Evolutionary conservation across 2,888 invertebrate species (phyloP).

Genomic region (Ormia ochracea): DNA sequence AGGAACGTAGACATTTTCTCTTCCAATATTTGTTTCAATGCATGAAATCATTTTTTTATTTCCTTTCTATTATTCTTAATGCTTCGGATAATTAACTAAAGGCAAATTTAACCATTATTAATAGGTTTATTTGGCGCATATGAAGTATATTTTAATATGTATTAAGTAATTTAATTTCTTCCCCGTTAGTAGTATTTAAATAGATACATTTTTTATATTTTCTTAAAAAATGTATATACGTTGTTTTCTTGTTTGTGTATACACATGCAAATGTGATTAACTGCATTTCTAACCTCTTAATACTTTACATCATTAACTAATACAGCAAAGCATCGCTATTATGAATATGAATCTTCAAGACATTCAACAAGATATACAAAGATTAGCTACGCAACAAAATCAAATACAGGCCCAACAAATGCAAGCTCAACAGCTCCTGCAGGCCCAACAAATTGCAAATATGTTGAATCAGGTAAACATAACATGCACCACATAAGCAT

Average conservation of each 20-base stretch:
- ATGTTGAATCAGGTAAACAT: slow-evolving; percentile 76
- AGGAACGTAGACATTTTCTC: no score
- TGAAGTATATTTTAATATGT: no score
- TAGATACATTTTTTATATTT: neutral
- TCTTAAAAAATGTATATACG: neutral
- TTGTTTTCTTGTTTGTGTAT: neutral
- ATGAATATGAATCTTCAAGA: slow-evolving; percentile 96
- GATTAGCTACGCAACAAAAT: slow-evolving; percentile 88
- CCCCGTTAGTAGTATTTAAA: no score
- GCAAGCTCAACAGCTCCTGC: slow-evolving; percentile 79
- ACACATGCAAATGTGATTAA: slow-evolving; percentile 39
- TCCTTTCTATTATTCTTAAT: no score
- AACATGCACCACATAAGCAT: slow-evolving; percentile 7
- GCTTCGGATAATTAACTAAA: no score
- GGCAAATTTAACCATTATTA: no score
- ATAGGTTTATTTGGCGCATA: no score
- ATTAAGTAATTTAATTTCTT: no score
- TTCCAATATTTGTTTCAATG: no score
- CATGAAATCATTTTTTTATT: no score
- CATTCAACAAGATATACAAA: slow-evolving; percentile 95
- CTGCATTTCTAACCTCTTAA: slow-evolving; percentile 49
- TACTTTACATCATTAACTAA: slow-evolving; percentile 55
- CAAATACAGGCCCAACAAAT: slow-evolving; percentile 83
- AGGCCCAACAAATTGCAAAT: slow-evolving; percentile 79
- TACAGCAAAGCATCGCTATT: slow-evolving; percentile 78